Evolutionary conservation across 2,888 invertebrate species (phyloP).

Genomic region (Chesias legatella): DNA sequence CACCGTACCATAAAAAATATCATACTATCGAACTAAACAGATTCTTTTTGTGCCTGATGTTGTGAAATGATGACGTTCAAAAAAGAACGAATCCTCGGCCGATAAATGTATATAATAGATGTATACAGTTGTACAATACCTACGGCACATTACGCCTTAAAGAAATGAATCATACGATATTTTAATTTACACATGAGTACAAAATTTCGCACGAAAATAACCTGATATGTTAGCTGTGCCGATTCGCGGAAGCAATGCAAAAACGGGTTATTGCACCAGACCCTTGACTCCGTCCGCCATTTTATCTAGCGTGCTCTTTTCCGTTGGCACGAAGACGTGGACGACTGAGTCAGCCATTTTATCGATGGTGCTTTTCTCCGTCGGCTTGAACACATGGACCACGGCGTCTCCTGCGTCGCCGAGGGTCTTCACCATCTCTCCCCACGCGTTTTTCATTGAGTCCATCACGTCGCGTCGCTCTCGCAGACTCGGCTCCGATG

Average conservation of each 20-base stretch:
- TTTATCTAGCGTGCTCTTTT: constrained; percentile 56
- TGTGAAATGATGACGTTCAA: no score
- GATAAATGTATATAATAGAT: no score
- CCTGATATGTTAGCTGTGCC: constrained; percentile 9
- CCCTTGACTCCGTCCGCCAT: constrained; percentile 56
- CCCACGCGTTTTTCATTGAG: constrained; percentile 63
- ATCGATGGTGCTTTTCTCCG: constrained; percentile 58
- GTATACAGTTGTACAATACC: no score
- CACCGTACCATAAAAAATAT: no score
- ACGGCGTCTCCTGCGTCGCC: constrained; percentile 64
- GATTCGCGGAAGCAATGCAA: no score
- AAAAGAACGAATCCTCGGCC: no score
- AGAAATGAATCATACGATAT: no score
- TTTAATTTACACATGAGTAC: no score
- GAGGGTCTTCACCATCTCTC: constrained; percentile 55
- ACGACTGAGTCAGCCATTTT: constrained; percentile 55
- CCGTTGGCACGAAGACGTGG: constrained; percentile 45
- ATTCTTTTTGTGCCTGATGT: no score
- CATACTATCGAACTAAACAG: no score
- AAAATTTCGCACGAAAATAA: constrained; percentile 1
- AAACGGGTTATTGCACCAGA: constrained; percentile 41
- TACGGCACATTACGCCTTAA: no score
- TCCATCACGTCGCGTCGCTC: constrained; percentile 64
- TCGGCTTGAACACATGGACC: constrained; percentile 65
- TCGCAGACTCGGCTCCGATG: constrained; percentile 36